Evolutionary conservation across 2,113 vertebrate species (phyloP).

Genomic region (Tauraco erythrolophus): DNA sequence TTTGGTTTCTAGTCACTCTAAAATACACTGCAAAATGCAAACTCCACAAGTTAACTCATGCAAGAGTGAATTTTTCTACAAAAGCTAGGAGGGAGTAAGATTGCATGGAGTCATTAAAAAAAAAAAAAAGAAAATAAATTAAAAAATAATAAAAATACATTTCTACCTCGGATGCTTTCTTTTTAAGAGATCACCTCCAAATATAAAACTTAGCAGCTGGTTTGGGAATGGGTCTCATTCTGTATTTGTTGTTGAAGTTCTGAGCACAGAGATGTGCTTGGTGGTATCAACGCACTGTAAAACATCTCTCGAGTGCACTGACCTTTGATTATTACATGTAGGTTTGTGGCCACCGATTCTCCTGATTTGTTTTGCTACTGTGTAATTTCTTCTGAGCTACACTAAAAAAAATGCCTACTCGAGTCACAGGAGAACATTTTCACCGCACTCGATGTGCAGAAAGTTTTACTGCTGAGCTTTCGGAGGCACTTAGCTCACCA

Average conservation of each 20-base stretch:
- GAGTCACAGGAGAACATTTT: not conserved
- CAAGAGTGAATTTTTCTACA: slow-evolving; percentile 70
- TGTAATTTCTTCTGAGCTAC: not conserved
- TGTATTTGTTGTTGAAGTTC: slow-evolving; percentile 44
- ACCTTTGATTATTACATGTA: not conserved
- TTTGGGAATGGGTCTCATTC: slow-evolving; percentile 71
- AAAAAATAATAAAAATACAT: not conserved
- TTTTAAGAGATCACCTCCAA: slow-evolving; percentile 81
- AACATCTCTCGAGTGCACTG: not conserved
- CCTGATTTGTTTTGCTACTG: not conserved
- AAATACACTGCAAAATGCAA: not conserved
- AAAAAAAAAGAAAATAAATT: slow-evolving; percentile 10
- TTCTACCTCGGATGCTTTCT: no score
- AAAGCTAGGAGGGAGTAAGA: slow-evolving; percentile 79
- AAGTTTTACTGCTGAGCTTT: slow-evolving; percentile 7
- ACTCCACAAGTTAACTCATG: slow-evolving; percentile 78
- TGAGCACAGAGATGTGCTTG: not conserved
- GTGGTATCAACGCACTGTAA: not conserved
- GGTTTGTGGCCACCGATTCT: not conserved
- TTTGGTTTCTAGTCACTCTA: not conserved
- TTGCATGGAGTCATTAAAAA: slow-evolving; percentile 79
- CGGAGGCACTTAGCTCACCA: not conserved
- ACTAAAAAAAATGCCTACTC: not conserved
- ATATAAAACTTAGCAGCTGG: slow-evolving; percentile 68
- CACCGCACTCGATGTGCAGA: not conserved